Evolutionary conservation across 2,797 vertebrate species (phyloP), one percentile per base, ranked within the genome.

Genomic region (Enteromius radiatus): DNA sequence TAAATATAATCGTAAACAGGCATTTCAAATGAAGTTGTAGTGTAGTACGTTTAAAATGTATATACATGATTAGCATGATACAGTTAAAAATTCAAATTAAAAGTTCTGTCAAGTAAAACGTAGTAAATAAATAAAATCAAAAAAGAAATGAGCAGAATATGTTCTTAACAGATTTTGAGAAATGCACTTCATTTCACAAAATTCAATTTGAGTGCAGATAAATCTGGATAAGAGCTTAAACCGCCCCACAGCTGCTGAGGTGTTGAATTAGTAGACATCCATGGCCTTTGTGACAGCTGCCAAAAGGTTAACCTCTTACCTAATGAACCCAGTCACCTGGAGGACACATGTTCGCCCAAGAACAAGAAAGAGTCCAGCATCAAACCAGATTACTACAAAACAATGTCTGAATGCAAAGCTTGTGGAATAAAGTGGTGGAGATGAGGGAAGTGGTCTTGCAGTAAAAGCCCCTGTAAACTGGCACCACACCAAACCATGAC

Each of bases 241-340:
- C 45, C 12, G 1, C 70, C 67, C 59, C 28, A 52, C 80, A 81
- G 80, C 83, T 86, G 73, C 49, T 76, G 56, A 70, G 69, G 47
- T 76, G 54, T 73, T 84, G 31, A 78, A 76, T 79, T 78, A 84
- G 43, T 49, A 49, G 52, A 38, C 71, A 45, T 82, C 79, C 76
- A 71, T 64, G 68, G 56, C 47, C 5, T 65, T 68, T 17, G n/a
- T 71, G 76, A 84, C 71, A 76, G 70, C 84, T 71, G 79, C n/a
- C n/a, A 6, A 43, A 52, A 23, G 65, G 56, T 85, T 80, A 73
- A 31, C 76, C 31, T 47, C 69, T 82, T 36, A 36, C 41, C 74
- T n/a, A 74, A 36, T 26, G 0, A 74, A 61, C 31, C 31, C n/a
- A 33, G 1, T 59, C 65, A 47, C 54, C 69, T 47, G 4, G 14